These are phyloP conservation scores for Philopotamus ludificatus DNA, from an alignment of 1,140 invertebrate genomes.

Conservation along the genomic window DNA sequence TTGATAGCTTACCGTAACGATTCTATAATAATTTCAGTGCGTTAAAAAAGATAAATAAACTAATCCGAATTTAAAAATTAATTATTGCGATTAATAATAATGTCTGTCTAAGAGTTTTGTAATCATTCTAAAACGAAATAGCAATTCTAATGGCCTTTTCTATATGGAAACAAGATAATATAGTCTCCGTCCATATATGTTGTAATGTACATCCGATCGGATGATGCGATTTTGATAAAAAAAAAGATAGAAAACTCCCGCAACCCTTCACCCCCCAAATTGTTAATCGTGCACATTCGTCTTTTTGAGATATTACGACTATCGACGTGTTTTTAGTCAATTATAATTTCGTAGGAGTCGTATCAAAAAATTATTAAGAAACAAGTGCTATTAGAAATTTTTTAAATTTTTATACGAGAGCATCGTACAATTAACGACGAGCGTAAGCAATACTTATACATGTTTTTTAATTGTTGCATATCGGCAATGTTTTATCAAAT, in stretches of 20 bases:
- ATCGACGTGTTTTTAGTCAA: too few relatives aligned
- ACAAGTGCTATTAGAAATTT: not conserved
- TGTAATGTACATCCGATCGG: conserved; percentile 11
- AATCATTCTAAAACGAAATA: conserved; percentile 17
- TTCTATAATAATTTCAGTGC: too few relatives aligned
- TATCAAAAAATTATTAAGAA: not conserved
- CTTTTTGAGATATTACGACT: too few relatives aligned
- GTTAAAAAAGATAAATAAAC: too few relatives aligned
- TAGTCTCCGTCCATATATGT: conserved; percentile 28
- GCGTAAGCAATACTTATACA: not conserved
- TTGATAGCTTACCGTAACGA: too few relatives aligned
- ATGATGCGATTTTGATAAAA: not conserved
- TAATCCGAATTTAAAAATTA: conserved; percentile 25
- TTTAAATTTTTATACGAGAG: not conserved
- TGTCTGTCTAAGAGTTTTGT: conserved; percentile 1
- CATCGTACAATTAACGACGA: not conserved
- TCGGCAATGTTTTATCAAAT: too few relatives aligned
- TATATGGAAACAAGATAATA: conserved; percentile 27
- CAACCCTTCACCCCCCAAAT: not conserved
- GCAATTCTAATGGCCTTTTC: conserved; percentile 29
- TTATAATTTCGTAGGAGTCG: not conserved
- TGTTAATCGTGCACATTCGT: conserved; percentile 19
- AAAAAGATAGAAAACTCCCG: not conserved
- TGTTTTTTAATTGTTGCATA: too few relatives aligned
- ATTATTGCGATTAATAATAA: not conserved